These are phyloP conservation scores for Theretra japonica DNA, from an alignment of 2,888 invertebrate species.

Conservation along the genomic window DNA sequence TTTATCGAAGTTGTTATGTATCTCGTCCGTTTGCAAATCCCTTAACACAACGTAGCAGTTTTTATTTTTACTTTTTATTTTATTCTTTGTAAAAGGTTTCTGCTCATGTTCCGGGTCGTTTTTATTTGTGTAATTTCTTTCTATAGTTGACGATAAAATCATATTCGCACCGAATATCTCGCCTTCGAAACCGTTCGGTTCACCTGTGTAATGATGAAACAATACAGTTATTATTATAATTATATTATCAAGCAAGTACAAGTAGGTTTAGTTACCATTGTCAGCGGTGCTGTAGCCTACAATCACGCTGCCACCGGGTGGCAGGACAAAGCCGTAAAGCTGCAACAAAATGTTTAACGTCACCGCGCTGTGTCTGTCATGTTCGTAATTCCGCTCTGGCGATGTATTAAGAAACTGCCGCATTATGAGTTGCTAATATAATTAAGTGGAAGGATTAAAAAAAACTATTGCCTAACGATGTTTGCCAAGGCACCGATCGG, in stretches of 20 bases:
- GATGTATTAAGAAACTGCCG: slow-evolving; percentile 27
- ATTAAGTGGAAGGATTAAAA: slow-evolving; percentile 36
- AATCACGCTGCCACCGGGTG: slow-evolving; percentile 86
- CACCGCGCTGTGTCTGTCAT: not conserved
- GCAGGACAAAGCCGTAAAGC: slow-evolving; percentile 83
- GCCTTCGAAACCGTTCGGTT: slow-evolving; percentile 88
- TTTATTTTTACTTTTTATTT: slow-evolving; percentile 52
- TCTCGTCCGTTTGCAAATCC: slow-evolving; percentile 61
- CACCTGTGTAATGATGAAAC: slow-evolving; percentile 57
- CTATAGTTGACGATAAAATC: slow-evolving; percentile 84
- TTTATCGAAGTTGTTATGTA: slow-evolving; percentile 59
- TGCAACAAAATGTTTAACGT: slow-evolving; percentile 62
- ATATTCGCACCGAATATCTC: slow-evolving; percentile 88
- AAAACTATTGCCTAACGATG: slow-evolving; percentile 42
- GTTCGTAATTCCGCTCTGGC: slow-evolving; percentile 5
- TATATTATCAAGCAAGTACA: not conserved
- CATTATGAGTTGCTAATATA: slow-evolving; percentile 26
- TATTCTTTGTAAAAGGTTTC: slow-evolving; percentile 62
- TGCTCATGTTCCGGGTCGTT: slow-evolving; percentile 59
- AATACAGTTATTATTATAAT: slow-evolving; percentile 19
- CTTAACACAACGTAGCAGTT: slow-evolving; percentile 65
- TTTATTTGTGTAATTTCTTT: slow-evolving; percentile 65
- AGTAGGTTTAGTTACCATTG: slow-evolving; percentile 74
- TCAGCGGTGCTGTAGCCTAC: slow-evolving; percentile 89
- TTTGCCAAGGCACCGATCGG: slow-evolving; percentile 52